phyloP scores from a whole-genome alignment of 2,888 invertebrate genomes.

The Drosophila yooni region DNA sequence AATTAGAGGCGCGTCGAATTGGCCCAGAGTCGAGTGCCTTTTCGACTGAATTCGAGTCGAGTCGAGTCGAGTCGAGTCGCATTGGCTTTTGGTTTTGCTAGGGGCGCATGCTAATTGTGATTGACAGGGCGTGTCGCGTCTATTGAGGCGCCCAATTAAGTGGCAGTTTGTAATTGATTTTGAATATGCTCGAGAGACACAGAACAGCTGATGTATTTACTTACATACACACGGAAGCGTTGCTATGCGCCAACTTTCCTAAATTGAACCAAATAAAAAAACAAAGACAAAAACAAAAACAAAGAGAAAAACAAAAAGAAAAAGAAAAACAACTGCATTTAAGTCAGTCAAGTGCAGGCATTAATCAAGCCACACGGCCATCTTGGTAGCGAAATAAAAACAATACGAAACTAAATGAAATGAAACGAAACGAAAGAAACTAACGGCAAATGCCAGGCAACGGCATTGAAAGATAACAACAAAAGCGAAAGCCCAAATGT shows the following conservation, averaged over 20 bases:
- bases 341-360: constrained; percentile 74
- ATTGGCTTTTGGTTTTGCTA: constrained; percentile 29
- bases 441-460: constrained; percentile 54
- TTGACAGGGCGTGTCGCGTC: constrained; percentile 82
- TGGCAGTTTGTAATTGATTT: constrained; percentile 75
- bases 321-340: constrained; percentile 25
- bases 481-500: constrained; percentile 9
- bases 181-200: constrained; percentile 43
- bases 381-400: constrained; percentile 47
- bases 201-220: constrained; percentile 17
- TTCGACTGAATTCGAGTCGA: constrained; percentile 20
- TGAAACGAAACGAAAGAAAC: constrained; percentile 9
- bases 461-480: constrained; percentile 50
- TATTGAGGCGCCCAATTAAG: constrained; percentile 78
- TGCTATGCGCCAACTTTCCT: constrained; percentile 44
- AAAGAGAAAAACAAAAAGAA: background rate
- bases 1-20: constrained; percentile 73
- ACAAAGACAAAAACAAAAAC: background rate
- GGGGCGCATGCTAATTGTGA: constrained; percentile 82
- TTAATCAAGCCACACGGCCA: constrained; percentile 71
- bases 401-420: constrained; percentile 8
- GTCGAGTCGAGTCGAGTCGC: constrained; percentile 4
- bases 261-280: constrained; percentile 24
- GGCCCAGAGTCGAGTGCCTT: constrained; percentile 27
- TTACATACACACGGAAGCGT: constrained; percentile 15